Conservation (phyloP, 2,888 invertebrate species). For the Encarsia formosa region DNA sequence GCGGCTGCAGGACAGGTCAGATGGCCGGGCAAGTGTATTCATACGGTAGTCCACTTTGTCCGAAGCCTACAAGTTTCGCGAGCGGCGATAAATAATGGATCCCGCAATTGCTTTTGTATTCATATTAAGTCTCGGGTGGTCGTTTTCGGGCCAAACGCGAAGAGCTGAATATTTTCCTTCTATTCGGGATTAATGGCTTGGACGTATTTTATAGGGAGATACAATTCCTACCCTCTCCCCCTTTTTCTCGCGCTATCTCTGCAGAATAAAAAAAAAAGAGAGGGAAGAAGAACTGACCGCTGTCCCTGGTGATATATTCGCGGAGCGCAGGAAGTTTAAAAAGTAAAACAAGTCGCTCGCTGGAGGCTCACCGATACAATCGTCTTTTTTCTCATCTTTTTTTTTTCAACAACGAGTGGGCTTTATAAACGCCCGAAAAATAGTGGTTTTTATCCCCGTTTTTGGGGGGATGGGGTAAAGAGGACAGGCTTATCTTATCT, state of each 20-base stretch:
- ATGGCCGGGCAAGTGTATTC: constrained; percentile 7
- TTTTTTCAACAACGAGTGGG: no score
- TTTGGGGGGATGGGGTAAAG: constrained; percentile 4
- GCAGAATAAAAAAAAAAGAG: constrained; percentile 24
- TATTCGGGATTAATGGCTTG: constrained; percentile 49
- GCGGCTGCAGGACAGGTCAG: constrained; percentile 27
- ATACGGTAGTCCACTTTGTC: constrained; percentile 28
- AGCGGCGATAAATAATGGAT: constrained; percentile 47
- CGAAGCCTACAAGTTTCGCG: constrained; percentile 26
- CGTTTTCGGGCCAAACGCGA: constrained; percentile 36
- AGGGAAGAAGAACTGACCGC: constrained; percentile 47
- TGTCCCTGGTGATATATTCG: constrained; percentile 44
- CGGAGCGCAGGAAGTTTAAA: constrained; percentile 42
- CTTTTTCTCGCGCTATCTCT: constrained; percentile 29
- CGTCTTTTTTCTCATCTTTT: neutral
- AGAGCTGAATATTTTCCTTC: constrained; percentile 29
- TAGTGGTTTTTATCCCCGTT: neutral
- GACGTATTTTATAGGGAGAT: constrained; percentile 50
- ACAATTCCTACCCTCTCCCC: constrained; percentile 6
- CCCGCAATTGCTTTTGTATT: constrained; percentile 49
- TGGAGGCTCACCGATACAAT: neutral
- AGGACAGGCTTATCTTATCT: constrained; percentile 19
- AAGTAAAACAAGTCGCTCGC: constrained; percentile 39
- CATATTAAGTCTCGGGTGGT: constrained; percentile 46
- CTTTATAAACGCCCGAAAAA: no score